Evolutionary conservation across 2,888 invertebrate genomes (phyloP).

Genomic region (Ophion obscuratus): DNA sequence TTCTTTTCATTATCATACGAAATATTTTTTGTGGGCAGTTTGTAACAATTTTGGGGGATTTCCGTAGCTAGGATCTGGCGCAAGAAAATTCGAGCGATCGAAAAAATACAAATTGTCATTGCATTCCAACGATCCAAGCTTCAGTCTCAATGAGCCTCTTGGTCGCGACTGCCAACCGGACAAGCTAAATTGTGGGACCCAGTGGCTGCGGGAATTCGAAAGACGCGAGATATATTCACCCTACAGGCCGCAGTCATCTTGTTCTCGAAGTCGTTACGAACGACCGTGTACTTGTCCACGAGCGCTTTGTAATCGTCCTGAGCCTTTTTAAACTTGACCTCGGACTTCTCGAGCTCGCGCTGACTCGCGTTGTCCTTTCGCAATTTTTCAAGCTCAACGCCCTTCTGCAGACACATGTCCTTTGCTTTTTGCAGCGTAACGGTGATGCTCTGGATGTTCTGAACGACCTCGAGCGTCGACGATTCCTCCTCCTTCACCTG

Average conservation of each 20-base stretch:
- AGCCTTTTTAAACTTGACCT: conserved; percentile 95
- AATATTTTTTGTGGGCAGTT: no score
- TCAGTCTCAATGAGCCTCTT: neutral
- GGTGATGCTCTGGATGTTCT: conserved; percentile 94
- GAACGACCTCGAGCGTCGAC: conserved; percentile 94
- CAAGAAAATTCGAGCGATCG: neutral
- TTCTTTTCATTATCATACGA: no score
- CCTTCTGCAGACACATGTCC: conserved; percentile 95
- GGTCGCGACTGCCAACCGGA: neutral
- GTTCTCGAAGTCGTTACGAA: conserved; percentile 97
- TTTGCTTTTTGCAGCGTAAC: conserved; percentile 95
- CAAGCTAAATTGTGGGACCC: neutral
- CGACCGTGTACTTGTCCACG: conserved; percentile 95
- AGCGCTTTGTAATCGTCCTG: conserved; percentile 97
- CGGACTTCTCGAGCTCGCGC: conserved; percentile 97
- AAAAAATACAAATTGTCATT: neutral
- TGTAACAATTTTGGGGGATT: no score
- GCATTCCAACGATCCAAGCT: no score
- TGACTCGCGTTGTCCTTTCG: conserved; percentile 95
- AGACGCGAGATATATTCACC: conserved; percentile 82
- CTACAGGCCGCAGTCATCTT: conserved; percentile 97
- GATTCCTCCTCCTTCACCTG: conserved; percentile 97
- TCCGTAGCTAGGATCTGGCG: no score
- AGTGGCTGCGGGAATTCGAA: neutral
- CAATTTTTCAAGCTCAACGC: conserved; percentile 94